Conservation (phyloP, 2,113 vertebrate genomes). For the Paratilapia polleni region DNA sequence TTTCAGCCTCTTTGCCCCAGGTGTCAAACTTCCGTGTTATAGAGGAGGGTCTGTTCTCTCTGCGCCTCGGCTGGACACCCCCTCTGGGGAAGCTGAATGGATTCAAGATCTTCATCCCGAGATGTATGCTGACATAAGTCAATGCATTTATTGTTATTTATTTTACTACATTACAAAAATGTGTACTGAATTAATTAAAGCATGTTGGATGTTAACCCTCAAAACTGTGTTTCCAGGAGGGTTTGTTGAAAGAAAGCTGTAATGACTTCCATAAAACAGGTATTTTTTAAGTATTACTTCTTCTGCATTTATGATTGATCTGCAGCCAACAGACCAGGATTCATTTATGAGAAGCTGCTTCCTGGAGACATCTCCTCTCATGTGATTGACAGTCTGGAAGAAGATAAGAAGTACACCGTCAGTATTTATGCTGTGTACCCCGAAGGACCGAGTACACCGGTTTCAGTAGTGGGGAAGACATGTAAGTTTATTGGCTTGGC, state of each 20-base stretch:
- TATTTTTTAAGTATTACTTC: neutral
- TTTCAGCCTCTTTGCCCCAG: conserved; percentile 81
- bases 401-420: conserved; percentile 85
- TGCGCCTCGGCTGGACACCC: conserved; percentile 87
- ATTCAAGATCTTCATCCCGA: conserved; percentile 88
- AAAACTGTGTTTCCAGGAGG: neutral
- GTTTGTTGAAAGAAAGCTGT: neutral
- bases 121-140: conserved; percentile 76
- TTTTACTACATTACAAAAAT: neutral
- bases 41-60: conserved; percentile 87
- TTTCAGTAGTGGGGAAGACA: conserved; percentile 84
- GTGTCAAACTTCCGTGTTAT: conserved; percentile 89
- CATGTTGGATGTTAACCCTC: neutral
- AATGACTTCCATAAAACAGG: neutral
- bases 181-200: neutral
- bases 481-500: conserved; percentile 72
- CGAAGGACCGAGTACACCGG: conserved; percentile 81
- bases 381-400: conserved; percentile 85
- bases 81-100: conserved; percentile 81
- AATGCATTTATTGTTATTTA: neutral
- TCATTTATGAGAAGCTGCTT: conserved; percentile 82
- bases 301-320: neutral
- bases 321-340: conserved; percentile 82
- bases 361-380: conserved; percentile 81
- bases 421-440: conserved; percentile 84